These are phyloP conservation scores for Rhinichthys klamathensis DNA, from an alignment of 2,113 vertebrate species.

Conservation along the genomic window DNA sequence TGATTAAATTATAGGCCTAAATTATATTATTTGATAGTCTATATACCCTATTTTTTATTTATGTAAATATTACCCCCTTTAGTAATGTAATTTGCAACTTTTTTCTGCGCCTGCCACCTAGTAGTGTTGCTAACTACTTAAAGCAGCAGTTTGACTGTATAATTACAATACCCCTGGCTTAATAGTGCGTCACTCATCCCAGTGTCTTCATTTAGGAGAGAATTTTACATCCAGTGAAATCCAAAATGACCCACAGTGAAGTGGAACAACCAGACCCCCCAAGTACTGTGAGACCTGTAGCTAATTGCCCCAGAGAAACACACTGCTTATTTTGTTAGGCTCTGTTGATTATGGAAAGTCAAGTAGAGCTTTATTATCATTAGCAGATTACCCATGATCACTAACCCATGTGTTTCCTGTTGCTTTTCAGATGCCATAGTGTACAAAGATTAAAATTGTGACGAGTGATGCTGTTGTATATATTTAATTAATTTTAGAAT, in stretches of 20 bases:
- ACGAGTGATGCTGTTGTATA: background rate
- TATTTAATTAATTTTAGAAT: background rate
- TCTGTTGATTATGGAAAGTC: slow-evolving; percentile 24
- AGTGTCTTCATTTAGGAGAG: background rate
- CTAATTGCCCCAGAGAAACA: slow-evolving; percentile 21
- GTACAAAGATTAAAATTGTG: background rate
- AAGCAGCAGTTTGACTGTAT: background rate
- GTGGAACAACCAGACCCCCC: slow-evolving; percentile 20
- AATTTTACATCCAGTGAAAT: background rate
- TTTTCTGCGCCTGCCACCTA: background rate
- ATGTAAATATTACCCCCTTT: background rate
- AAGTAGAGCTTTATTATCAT: slow-evolving; percentile 50
- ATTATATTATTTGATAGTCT: background rate
- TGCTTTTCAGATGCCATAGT: background rate
- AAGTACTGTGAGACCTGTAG: background rate
- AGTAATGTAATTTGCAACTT: background rate
- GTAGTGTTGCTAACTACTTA: background rate
- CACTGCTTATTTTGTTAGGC: slow-evolving; percentile 36
- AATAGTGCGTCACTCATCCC: background rate
- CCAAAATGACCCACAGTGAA: slow-evolving; percentile 20
- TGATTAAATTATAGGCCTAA: background rate
- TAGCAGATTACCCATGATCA: slow-evolving; percentile 12
- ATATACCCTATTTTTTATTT: no score
- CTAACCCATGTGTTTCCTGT: background rate
- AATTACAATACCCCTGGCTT: background rate